These are phyloP conservation scores for Axis porcinus DNA, from an alignment of 2,113 vertebrate species.

Conservation along the genomic window DNA sequence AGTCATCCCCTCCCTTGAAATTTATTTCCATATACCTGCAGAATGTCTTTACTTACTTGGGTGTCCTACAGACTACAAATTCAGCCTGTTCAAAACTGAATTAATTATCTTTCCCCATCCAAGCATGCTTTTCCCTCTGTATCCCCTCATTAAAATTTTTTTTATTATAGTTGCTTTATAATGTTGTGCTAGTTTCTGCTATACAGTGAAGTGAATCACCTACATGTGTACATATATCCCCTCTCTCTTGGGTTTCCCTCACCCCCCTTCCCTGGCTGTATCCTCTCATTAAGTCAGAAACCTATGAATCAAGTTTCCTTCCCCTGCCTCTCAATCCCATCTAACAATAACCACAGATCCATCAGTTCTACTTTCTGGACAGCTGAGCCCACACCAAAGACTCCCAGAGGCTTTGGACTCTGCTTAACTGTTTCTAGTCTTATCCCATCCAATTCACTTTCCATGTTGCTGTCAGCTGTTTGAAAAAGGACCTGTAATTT, in stretches of 20 bases:
- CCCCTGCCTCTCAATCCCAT: neutral
- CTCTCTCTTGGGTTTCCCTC: neutral
- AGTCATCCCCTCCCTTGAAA: neutral
- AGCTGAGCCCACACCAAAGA: neutral
- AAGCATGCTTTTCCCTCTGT: neutral
- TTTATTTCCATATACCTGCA: neutral
- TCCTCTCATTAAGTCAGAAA: neutral
- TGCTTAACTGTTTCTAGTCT: neutral
- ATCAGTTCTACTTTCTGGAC: neutral
- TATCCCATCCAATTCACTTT: neutral
- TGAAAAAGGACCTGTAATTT: neutral
- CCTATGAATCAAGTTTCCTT: neutral
- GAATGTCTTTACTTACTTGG: neutral
- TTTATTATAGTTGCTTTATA: neutral
- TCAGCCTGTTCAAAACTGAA: neutral
- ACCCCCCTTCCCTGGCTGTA: neutral
- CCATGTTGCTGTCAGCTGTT: neutral
- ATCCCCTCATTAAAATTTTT: neutral
- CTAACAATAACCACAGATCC: neutral
- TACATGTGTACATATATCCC: neutral
- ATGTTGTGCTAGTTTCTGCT: neutral
- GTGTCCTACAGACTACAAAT: neutral
- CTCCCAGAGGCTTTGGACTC: neutral
- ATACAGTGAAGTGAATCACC: neutral
- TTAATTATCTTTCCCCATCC: neutral